Base-by-base conservation (phyloP, 2,797 vertebrate genomes). In the Eptatretus atami region DNA sequence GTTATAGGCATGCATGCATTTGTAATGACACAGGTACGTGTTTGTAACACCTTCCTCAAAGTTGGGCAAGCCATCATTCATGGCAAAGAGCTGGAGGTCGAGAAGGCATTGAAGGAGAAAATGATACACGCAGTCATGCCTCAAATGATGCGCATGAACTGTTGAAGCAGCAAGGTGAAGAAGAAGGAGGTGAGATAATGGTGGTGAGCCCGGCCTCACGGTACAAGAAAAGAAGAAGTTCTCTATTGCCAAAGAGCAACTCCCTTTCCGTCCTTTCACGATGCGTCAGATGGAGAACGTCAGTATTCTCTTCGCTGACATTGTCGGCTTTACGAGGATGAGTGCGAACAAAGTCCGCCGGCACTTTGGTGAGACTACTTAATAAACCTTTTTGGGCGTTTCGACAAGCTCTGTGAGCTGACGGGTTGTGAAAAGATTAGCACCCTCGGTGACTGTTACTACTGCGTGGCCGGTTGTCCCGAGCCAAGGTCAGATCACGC, bases 121-220 rank as follows among this genome's bases (percentile, higher is more conserved):
- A 98, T 96, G 90, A 98, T 98, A 73, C 92, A 98, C 72, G 96
- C 92, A 0, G 88, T 98, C 67, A 98, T 96, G 92, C 92, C 92
- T 1, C 77, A 79, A 69, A 76, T 80, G 68, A 88, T 96, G 90
- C 90, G 0, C 85, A 96, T 15, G 84, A 95, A 71, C 73, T 96
- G 69, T 81, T 95, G 86, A 90, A 83, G 70, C 90, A 90, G 70
- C 90, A 90, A 70, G 86, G 92, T 1, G 92, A 96, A 10, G 92
- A 98, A 60, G 90, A 98, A 71, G 80, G 84, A 0, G 31, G 31
- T 44, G 31, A 44, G 31, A 8, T 44, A 44, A 44, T 44, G 31
- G 84, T 85, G 71, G 78, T 76, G 69, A 84, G 85, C 0, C 72
- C 79, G 6, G 57, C 57, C 10, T 9, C 57, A n/a, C 15, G 15